A percentile compares a stretch with the other conserved stretches of the same genome.
These are phyloP conservation scores for Cyphomyrus discorhynchus DNA, from an alignment of 2,113 vertebrate genomes.

Conservation along the genomic window DNA sequence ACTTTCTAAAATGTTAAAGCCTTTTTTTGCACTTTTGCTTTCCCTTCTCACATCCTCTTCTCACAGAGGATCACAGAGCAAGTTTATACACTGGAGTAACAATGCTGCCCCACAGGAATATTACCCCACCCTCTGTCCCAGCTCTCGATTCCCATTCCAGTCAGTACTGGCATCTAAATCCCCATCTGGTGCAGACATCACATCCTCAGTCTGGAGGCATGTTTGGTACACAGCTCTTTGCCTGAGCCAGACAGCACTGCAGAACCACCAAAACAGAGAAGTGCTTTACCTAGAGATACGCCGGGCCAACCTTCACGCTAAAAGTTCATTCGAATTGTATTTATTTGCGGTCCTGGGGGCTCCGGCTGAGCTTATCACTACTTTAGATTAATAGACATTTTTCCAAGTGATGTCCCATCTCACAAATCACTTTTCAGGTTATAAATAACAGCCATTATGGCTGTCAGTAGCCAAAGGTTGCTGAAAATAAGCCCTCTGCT, in stretches of 20 bases:
- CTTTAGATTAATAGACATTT: neutral
- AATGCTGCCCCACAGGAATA: neutral
- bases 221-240: neutral
- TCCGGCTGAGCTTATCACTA: neutral
- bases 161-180: neutral
- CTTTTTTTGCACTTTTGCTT: neutral
- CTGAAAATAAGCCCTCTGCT: neutral
- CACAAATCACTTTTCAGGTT: conserved; percentile 1
- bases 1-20: neutral
- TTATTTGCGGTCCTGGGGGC: neutral
- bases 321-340: neutral
- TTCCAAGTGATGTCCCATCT: neutral
- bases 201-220: neutral
- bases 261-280: neutral
- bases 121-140: neutral
- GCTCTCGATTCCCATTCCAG: neutral
- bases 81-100: neutral
- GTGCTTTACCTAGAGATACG: neutral
- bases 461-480: conserved; percentile 3
- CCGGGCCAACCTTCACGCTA: neutral
- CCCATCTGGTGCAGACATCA: neutral
- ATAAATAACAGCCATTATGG: neutral
- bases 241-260: neutral
- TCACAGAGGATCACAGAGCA: neutral
- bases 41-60: neutral